phyloP scores from a whole-genome alignment of 2,888 invertebrate genomes.

The Abrostola tripartita region DNA sequence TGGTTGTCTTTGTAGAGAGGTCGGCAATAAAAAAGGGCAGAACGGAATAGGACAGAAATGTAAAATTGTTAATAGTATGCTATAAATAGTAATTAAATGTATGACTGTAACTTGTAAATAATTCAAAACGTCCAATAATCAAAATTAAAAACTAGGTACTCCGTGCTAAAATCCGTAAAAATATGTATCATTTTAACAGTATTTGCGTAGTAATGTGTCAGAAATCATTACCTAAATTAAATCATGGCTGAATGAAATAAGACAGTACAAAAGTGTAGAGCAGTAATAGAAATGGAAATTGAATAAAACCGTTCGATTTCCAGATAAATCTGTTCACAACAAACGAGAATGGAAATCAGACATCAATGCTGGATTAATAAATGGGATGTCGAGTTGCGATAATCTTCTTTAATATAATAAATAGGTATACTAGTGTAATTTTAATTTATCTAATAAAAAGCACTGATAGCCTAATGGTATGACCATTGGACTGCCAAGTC shows the following conservation, averaged over 20 bases:
- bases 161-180: neutral
- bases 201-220: too few species aligned
- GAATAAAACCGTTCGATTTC: neutral
- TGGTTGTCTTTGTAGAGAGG: slow-evolving; percentile 21
- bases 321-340: neutral
- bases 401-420: neutral
- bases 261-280: neutral
- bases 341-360: neutral
- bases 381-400: neutral
- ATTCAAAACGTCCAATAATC: too few species aligned
- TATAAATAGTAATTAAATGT: too few species aligned
- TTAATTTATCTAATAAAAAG: too few species aligned
- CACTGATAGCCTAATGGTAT: too few species aligned
- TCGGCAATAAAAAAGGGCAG: too few species aligned
- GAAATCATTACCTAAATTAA: slow-evolving; percentile 29
- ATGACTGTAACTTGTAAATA: too few species aligned
- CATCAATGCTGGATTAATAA: neutral
- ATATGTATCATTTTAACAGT: slow-evolving; percentile 13
- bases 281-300: slow-evolving; percentile 4
- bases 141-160: too few species aligned
- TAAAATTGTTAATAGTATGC: too few species aligned
- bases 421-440: too few species aligned
- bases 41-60: too few species aligned
- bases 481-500: too few species aligned
- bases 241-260: slow-evolving; percentile 3